Base-by-base conservation (phyloP, 2,888 invertebrate genomes). In the Drymonia ruficornis region DNA sequence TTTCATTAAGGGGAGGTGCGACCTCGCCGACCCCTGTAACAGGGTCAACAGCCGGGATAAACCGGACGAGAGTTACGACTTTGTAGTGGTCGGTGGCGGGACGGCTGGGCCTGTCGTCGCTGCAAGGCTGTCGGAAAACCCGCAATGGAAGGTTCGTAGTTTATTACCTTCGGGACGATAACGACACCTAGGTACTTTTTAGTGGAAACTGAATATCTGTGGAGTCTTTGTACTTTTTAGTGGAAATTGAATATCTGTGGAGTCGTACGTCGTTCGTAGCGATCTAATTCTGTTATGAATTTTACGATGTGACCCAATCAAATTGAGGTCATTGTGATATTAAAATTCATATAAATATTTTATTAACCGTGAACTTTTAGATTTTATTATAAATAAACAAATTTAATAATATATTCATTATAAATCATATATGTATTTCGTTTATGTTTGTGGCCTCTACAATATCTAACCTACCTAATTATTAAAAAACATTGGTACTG, bases 81-180 rank as follows among this genome's bases (percentile, higher is more conserved):
- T 95, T 70, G 93, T 95, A 31, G 95, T 95, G 7, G 86, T 95
- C 12, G 96, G 95, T 0, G 95, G 95, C 3, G 96, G 96, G 0
- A 94, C 95, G 3, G 95, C 94, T 0, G 96, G 96, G 0, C 84
- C 95, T 0, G 94, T 94, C 9, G 93, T 95, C 0, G 95, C 95
- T 9, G 94, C 90, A 0, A 89, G 95, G 54, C 79, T 96, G n/a
- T 94, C 95, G 16, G 95, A 95, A 72, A 93, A 94, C 44, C 89
- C 94, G 7, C 89, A 94, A 42, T 95, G 95, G 95, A 95, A 94
- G 86, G 93, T 90, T 63, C 40, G 61, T 59, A 19, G 3, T 38
- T 36, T 36, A n/a, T n/a, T 36, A 36, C 4, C 11, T 31, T 9
- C 31, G 9, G 12, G 12, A 11, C n/a, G n/a, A n/a, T n/a, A n/a